phyloP scores from a whole-genome alignment of 2,888 invertebrate genomes.

The Micoletzkya japonica region DNA sequence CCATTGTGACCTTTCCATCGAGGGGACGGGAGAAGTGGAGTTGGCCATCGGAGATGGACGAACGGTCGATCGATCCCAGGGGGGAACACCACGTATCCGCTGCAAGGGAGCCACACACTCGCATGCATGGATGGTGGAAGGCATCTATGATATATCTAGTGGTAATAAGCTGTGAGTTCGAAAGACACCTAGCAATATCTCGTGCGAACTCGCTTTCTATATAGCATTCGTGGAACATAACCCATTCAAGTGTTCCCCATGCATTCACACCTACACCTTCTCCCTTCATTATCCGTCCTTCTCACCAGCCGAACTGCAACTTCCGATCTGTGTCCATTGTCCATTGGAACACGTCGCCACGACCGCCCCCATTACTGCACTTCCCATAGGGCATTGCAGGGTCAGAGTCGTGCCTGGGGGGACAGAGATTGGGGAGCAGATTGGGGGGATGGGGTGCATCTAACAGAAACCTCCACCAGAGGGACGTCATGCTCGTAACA shows the following conservation, averaged over 20 bases:
- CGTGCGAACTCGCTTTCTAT: no score
- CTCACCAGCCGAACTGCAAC: slow-evolving; percentile 15
- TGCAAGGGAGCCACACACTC: neutral
- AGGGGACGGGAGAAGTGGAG: neutral
- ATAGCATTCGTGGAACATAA: no score
- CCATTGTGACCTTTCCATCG: neutral
- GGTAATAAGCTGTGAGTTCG: neutral
- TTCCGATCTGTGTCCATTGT: slow-evolving; percentile 23
- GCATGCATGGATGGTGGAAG: neutral
- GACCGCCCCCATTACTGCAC: neutral
- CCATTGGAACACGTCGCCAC: slow-evolving; percentile 13
- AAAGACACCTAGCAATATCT: neutral
- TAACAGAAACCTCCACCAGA: neutral
- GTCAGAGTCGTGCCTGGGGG: slow-evolving; percentile 17
- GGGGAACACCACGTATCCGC: neutral
- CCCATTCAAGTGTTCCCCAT: no score
- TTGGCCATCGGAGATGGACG: slow-evolving; percentile 1
- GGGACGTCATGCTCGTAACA: neutral
- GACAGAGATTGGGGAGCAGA: neutral
- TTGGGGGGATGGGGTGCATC: no score
- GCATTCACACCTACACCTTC: no score
- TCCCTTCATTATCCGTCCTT: no score
- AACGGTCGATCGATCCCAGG: neutral
- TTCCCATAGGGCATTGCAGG: slow-evolving; percentile 14
- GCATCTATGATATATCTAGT: neutral